Evolutionary conservation across 2,113 vertebrate species (phyloP), one percentile per base, ranked within the genome.

Genomic region (Mesembrinibis cayennensis): DNA sequence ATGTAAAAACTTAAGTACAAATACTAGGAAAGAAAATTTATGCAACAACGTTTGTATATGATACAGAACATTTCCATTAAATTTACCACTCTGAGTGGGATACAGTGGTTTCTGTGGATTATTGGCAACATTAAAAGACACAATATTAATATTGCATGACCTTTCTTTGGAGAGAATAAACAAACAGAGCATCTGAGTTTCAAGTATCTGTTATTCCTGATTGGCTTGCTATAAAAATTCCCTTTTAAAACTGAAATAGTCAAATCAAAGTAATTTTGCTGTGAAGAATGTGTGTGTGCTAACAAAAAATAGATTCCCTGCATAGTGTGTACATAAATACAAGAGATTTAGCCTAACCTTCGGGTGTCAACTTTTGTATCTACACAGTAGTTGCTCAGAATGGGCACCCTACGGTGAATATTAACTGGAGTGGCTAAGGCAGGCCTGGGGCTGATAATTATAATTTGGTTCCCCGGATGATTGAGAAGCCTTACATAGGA

Each of bases 401-500:
- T 40, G 85, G 83, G 56, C n/a, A 40, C 61, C 56, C 58, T 72
- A 80, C 82, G 82, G 91, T 93, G 77, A 61, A 49, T 13, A 82
- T 61, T 69, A 95, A 90, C 93, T 85, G 82, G 81, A 84, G 90
- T 82, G 93, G 87, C 79, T 87, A 53, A 91, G 52, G 69, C 47
- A 93, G 77, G 69, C 88, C 94, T 38, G 67, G 90, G 90, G 92
- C 77, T 87, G 84, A 92, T 95, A 53, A 93, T 96, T 96, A 90
- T 82, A 65, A 85, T 87, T 90, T 92, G 52, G 70, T 90, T 50
- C 67, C 83, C 65, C 0, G 0, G 87, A 74, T 66, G 82, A 93
- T 36, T 77, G 53, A 85, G 90, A 72, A 90, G 44, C 56, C 62
- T 92, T 91, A 29, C 50, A 34, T 30, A 89, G 74, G 61, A 45